Evolutionary conservation across 35 echinoderm and acorn worm genomes (phyloP).

Genomic region (Patiria miniata): DNA sequence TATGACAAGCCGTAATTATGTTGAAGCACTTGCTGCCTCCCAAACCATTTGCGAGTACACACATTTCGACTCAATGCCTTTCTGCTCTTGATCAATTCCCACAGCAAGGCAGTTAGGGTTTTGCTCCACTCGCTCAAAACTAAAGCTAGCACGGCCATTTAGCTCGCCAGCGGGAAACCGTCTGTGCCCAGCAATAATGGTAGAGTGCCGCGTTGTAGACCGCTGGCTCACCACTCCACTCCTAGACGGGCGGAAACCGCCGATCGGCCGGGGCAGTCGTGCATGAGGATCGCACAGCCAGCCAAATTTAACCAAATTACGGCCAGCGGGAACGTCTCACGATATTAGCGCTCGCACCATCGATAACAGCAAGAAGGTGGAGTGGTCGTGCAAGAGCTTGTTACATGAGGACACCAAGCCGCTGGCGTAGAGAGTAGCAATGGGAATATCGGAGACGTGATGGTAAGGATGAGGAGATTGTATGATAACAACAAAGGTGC

Average conservation of each 20-base stretch:
- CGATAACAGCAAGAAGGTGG: conserved; percentile 1
- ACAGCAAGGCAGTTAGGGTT: neutral
- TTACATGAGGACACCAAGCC: neutral
- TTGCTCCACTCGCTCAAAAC: neutral
- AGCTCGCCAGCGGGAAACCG: neutral
- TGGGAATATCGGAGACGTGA: neutral
- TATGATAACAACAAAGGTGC: neutral
- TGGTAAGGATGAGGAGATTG: neutral
- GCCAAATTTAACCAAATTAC: conserved; percentile 26
- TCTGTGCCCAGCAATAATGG: neutral
- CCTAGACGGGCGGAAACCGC: conserved; percentile 1
- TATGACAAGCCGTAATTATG: neutral
- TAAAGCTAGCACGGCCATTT: neutral
- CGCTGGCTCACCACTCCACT: neutral
- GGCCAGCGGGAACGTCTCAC: conserved; percentile 26
- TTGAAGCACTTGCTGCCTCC: neutral
- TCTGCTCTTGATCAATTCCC: neutral
- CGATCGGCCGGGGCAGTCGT: conserved; percentile 24
- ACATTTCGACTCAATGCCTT: neutral
- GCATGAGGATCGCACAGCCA: conserved; percentile 22
- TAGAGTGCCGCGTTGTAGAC: neutral
- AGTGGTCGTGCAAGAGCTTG: neutral
- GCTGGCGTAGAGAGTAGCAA: neutral
- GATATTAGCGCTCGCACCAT: conserved; percentile 19
- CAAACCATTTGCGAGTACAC: neutral